These are phyloP conservation scores for Melieria crassipennis DNA, from an alignment of 2,888 invertebrate species.

Conservation along the genomic window DNA sequence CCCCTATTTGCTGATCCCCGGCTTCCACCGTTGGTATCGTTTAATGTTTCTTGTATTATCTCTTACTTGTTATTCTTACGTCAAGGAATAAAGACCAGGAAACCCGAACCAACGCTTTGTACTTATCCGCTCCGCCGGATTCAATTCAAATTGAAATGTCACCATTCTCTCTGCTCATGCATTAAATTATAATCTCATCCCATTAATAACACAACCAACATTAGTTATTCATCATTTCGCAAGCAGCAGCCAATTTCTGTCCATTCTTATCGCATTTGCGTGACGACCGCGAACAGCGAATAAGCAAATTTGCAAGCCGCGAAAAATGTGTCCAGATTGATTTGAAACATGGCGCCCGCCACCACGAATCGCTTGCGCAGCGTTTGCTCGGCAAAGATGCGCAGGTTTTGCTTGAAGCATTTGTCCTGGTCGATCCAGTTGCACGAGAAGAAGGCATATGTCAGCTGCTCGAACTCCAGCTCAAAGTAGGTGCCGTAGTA, in stretches of 20 bases:
- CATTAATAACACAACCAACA: too few relatives aligned
- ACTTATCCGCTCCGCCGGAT: too few relatives aligned
- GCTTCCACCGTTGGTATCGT: too few relatives aligned
- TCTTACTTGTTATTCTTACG: too few relatives aligned
- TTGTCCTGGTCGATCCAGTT: constrained; percentile 32
- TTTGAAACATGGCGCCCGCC: constrained; percentile 23
- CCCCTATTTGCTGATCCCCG: too few relatives aligned
- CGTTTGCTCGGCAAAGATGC: constrained; percentile 26
- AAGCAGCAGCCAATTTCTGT: neutral
- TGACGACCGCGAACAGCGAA: constrained; percentile 22
- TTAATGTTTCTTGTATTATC: too few relatives aligned
- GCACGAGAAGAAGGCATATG: constrained; percentile 30
- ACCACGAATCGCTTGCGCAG: neutral
- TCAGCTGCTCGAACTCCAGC: constrained; percentile 24
- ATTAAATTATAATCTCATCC: too few relatives aligned
- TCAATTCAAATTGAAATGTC: too few relatives aligned
- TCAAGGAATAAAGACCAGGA: too few relatives aligned
- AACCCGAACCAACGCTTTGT: too few relatives aligned
- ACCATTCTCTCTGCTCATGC: too few relatives aligned
- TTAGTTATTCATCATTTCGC: too few relatives aligned
- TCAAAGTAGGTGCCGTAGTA: constrained; percentile 32
- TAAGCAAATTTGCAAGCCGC: constrained; percentile 26
- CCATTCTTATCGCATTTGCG: neutral
- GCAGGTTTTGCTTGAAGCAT: constrained; percentile 21
- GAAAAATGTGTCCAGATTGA: constrained; percentile 30